Evolutionary conservation across 2,888 invertebrate genomes (phyloP).

Genomic region (Ferdinandea cuprea): DNA sequence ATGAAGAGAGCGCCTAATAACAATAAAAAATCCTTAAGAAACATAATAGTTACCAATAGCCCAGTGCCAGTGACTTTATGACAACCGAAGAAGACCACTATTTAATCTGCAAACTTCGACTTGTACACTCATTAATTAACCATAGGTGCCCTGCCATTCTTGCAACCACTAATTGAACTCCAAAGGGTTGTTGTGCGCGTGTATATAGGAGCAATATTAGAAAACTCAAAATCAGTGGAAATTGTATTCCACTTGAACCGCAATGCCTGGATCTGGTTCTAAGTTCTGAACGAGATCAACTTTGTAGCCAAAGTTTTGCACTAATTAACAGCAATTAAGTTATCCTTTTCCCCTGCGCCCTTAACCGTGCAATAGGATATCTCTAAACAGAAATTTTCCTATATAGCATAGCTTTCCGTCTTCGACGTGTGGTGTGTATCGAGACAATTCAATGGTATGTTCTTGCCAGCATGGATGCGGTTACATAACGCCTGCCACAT

Average conservation of each 20-base stretch:
- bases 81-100: no score
- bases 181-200: neutral
- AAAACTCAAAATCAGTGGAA: slow-evolving; percentile 7
- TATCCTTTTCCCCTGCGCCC: slow-evolving; percentile 35
- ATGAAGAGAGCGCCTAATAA: no score
- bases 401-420: no score
- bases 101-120: no score
- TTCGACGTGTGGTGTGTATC: neutral
- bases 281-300: slow-evolving; percentile 33
- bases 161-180: slow-evolving; percentile 52
- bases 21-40: no score
- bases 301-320: slow-evolving; percentile 46
- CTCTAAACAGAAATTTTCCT: neutral
- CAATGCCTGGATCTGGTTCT: neutral
- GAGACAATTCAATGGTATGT: neutral
- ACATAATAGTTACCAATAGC: no score
- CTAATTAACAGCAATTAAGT: slow-evolving; percentile 54
- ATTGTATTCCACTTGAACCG: slow-evolving; percentile 24
- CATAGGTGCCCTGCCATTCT: slow-evolving; percentile 32
- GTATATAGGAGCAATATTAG: neutral
- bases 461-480: neutral
- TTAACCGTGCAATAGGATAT: slow-evolving; percentile 37
- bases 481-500: neutral
- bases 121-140: slow-evolving; percentile 20
- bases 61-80: no score